Base-by-base conservation (phyloP, 2,797 vertebrate genomes). In the Huso huso region DNA sequence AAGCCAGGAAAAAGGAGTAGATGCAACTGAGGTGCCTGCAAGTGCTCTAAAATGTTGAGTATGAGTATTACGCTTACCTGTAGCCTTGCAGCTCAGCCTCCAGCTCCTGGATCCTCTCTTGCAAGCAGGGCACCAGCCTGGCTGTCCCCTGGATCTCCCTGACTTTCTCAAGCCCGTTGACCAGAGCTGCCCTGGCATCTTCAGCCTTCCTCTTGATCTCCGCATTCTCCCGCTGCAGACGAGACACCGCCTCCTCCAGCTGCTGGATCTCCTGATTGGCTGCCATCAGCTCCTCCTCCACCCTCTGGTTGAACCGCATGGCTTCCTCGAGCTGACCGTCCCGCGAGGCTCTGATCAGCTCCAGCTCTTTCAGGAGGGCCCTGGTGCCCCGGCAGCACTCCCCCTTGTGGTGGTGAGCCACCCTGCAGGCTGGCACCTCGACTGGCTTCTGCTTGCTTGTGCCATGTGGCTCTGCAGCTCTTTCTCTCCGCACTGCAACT, bases 261-360 rank as follows among this genome's bases (percentile, higher is more conserved):
- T 72, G 81, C 50, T 70, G 71, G n/a, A 83, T 80, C 68, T 86
- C 79, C 64, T 78, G 74, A 62, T 85, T 86, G 0, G 85, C 81
- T 72, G 76, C 82, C 7, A 69, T 72, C 66, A 91, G 74, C 77
- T 90, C 89, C 75, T 83, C 83, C 75, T 90, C 89, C 79, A 90
- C 70, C 11, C 72, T 75, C 73, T 80, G 65, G 13, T 81, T 90
- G 75, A 86, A 90, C 49, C 75, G 81, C 71, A 90, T 87, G 23
- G 89, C 89, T 69, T 91, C 89, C 65, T 85, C 81, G 69, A 91
- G 73, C 76, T 91, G 89, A 13, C 89, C 88, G 0, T 91, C 87
- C 1, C 90, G 84, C 0, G 88, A 84, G 1, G 86, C 82, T 7
- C 88, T 84, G 59, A 91, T 87, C 74, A 91, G 70, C 72, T 82